Base-by-base conservation (phyloP, 2,888 invertebrate species). In the Caenorhabditis sp. region DNA sequence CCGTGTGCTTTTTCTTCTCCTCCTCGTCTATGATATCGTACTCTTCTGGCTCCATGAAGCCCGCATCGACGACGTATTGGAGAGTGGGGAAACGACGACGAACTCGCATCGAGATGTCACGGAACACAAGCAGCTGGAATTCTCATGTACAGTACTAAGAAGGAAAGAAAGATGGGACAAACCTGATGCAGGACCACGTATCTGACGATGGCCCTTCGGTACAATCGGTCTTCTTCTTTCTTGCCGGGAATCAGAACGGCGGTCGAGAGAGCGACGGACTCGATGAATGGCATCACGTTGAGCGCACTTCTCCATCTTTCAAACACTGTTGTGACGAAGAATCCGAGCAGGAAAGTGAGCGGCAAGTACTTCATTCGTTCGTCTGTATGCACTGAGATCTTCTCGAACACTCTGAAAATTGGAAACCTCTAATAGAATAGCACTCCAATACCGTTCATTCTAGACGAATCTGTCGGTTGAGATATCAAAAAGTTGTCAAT, bases 51-150 rank as follows among this genome's bases (percentile, higher is more conserved):
- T 56, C 59, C 71, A 76, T 63, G 20, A 76, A 76, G 1, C 82
- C 80, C 7, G 79, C 75, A n/a, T 79, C 63, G 13, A 85, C 77
- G 1, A 85, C 70, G 8, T 83, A 72, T 46, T 82, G 73, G n/a
- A 81, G 63, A 8, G 80, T 81, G 1, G 85, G 85, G 20, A 84
- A 85, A 20, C 85, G 74, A 9, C 84, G 65, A 11, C 85, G 68
- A 1, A 83, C 84, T 48, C 75, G 63, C 68, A 85, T 79, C 6
- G 85, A 85, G 17, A 85, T 85, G 68, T 85, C 86, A 24, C 85
- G 80, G 53, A 85, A 85, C 6, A 85, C 82, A 0, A 85, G 73
- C 6, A 85, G 56, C 75, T 84, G 78, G 22, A 56, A 48, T 35
- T 55, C 20, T 55, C 13, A n/a, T 65, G 32, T 3, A 15, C 8